Percentiles rank a stretch among this genome's conserved stretches.
Evolutionary conservation across 37 sponge, comb jelly and placozoan species (phyloP).

Genomic region (Aplysina aerophoba): DNA sequence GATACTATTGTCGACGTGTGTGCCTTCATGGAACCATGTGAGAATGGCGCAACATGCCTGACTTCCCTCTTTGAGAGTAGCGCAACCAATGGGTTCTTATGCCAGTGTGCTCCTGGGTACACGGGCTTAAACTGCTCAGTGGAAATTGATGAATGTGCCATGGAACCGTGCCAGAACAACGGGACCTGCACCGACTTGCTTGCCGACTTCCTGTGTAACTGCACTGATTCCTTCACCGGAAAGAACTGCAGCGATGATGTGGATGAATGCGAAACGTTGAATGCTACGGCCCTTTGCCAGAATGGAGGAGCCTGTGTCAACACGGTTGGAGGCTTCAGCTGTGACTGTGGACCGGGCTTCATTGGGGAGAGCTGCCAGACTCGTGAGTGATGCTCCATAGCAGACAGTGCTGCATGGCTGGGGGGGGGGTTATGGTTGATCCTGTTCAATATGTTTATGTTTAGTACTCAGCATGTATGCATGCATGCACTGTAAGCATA

Average conservation of each 20-base stretch:
- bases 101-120: conserved; percentile 35
- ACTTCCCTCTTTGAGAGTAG: too few species aligned
- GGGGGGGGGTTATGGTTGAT: too few species aligned
- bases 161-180: conserved; percentile 37
- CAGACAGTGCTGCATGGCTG: too few species aligned
- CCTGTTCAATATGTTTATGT: too few species aligned
- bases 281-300: background rate
- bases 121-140: conserved; percentile 10
- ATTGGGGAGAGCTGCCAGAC: background rate
- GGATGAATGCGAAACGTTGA: background rate
- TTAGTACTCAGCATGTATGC: too few species aligned
- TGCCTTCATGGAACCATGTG: conserved; percentile 35
- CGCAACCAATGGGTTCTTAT: background rate
- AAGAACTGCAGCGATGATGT: conserved; percentile 11
- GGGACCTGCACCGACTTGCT: conserved; percentile 49
- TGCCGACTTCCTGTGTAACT: conserved; percentile 41
- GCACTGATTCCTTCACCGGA: conserved; percentile 59
- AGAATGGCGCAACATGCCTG: conserved; percentile 35
- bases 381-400: too few species aligned
- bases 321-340: background rate
- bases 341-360: background rate
- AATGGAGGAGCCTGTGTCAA: conserved; percentile 30
- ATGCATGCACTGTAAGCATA: too few species aligned
- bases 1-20: conserved; percentile 43
- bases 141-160: conserved; percentile 34